Base-by-base conservation (phyloP, 2,797 vertebrate genomes). In the Florisuga fusca region DNA sequence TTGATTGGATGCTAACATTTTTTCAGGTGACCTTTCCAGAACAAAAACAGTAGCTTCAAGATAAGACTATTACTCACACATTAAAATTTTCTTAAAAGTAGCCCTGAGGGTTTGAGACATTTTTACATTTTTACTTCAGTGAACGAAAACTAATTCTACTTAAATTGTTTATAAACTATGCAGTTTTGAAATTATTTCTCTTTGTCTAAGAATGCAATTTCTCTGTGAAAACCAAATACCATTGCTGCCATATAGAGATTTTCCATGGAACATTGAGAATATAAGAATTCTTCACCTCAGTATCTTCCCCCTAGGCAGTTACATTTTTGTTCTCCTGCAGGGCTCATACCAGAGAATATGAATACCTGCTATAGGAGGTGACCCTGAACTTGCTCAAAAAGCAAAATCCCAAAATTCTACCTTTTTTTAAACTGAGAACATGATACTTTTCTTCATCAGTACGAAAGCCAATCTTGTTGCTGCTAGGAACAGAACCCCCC, bases 401-500 rank as follows among this genome's bases (percentile, higher is more conserved):
- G 41, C 61, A 73, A 89, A 90, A 66, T 75, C 55, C 19, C 54
- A 34, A 93, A 94, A 75, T 87, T 78, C 19, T 87, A 26, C 29
- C 76, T 83, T 88, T 93, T 79, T 87, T 62, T 76, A 48, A n/a
- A 67, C 84, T 50, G 64, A 88, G 62, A 74, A 94, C 96, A 96
- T 93, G 34, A 84, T 93, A 84, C 31, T 61, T 93, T 87, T 72
- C 79, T 75, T 78, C 55, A 13, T 89, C 61, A 53, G 10, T 78
- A 86, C 51, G 46, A 96, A 94, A 83, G 36, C 57, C 43, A 74
- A 27, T 87, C 83, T 95, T 69, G 61, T 69, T 58, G 29, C 87
- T 94, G 36, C 61, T 94, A 87, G 68, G 89, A 96, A 94, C 86
- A 75, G 83, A 94, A 80, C 74, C 71, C 84, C 66, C 43, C 76